Evolutionary conservation across 2,888 invertebrate genomes (phyloP).

Genomic region (Thymelicus sylvestris): DNA sequence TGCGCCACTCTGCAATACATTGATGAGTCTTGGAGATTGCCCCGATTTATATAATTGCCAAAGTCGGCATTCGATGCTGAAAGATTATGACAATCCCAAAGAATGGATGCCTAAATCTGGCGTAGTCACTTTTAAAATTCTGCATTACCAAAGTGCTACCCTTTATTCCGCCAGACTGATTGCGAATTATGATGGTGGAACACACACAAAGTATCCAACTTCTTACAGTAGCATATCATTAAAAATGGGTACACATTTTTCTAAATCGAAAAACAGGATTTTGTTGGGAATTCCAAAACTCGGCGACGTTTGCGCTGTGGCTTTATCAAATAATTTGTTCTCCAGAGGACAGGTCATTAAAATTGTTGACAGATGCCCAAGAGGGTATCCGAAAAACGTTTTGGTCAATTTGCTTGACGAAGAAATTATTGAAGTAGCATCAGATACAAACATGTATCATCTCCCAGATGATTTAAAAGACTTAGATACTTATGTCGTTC

Average conservation of each 20-base stretch:
- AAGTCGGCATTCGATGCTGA: conserved; percentile 86
- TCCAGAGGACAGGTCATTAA: conserved; percentile 84
- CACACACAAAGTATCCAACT: conserved; percentile 60
- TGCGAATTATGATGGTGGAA: conserved; percentile 50
- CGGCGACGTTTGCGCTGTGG: conserved; percentile 85
- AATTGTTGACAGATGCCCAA: conserved; percentile 60
- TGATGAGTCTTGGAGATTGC: conserved; percentile 88
- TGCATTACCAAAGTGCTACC: conserved; percentile 85
- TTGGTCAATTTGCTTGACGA: conserved; percentile 86
- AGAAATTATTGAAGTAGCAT: conserved; percentile 73
- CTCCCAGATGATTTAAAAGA: conserved; percentile 79
- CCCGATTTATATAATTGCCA: conserved; percentile 81
- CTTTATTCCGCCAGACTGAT: conserved; percentile 85
- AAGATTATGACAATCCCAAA: conserved; percentile 79
- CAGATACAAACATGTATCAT: conserved; percentile 71
- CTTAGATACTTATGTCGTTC: conserved; percentile 72
- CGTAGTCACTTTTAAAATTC: conserved; percentile 83
- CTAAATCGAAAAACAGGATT: conserved; percentile 62
- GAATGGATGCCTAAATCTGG: conserved; percentile 82
- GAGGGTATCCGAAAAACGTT: conserved; percentile 61
- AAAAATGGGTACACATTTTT: conserved; percentile 70
- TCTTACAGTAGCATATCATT: conserved; percentile 62
- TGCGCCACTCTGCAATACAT: conserved; percentile 83
- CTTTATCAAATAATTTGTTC: conserved; percentile 73
- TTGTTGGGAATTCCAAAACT: conserved; percentile 70